A percentile compares a stretch with the other conserved stretches of the same genome.
These are phyloP conservation scores for Etheostoma nigrum DNA, from an alignment of 2,797 vertebrate species.

Conservation along the genomic window DNA sequence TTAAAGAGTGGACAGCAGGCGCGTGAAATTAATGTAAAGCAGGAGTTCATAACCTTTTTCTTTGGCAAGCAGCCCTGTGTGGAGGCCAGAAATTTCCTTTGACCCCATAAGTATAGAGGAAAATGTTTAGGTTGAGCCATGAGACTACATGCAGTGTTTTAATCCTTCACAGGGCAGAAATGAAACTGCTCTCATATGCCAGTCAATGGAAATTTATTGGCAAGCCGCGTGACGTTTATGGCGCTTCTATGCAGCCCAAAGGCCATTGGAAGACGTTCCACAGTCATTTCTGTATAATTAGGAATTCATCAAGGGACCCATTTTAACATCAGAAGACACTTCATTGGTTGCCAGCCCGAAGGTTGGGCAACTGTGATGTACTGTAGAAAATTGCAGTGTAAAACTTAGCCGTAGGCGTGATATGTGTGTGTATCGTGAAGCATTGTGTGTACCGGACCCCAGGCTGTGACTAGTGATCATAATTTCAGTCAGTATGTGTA, in stretches of 20 bases:
- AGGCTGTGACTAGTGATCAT: conserved; percentile 59
- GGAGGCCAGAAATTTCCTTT: conserved; percentile 31
- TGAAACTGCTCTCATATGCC: conserved; percentile 47
- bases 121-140: conserved; percentile 52
- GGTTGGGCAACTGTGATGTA: conserved; percentile 51
- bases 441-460: conserved; percentile 52
- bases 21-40: conserved; percentile 36
- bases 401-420: conserved; percentile 48
- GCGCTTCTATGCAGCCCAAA: conserved; percentile 45
- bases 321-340: conserved; percentile 67
- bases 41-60: conserved; percentile 26
- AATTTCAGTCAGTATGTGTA: conserved; percentile 53
- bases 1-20: conserved; percentile 21
- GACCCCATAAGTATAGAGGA: conserved; percentile 41
- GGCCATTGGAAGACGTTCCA: conserved; percentile 54
- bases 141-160: conserved; percentile 22
- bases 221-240: conserved; percentile 50
- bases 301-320: conserved; percentile 66
- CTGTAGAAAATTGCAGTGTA: conserved; percentile 51
- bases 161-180: conserved; percentile 42
- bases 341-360: conserved; percentile 47
- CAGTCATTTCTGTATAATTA: conserved; percentile 71
- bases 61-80: conserved; percentile 11
- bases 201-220: conserved; percentile 52
- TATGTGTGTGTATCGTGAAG: conserved; percentile 42